A percentile compares a stretch with the other conserved stretches of the same genome.
Evolutionary conservation across 2,797 vertebrate genomes (phyloP).

Genomic region (Xiphorhynchus erythropygius): DNA sequence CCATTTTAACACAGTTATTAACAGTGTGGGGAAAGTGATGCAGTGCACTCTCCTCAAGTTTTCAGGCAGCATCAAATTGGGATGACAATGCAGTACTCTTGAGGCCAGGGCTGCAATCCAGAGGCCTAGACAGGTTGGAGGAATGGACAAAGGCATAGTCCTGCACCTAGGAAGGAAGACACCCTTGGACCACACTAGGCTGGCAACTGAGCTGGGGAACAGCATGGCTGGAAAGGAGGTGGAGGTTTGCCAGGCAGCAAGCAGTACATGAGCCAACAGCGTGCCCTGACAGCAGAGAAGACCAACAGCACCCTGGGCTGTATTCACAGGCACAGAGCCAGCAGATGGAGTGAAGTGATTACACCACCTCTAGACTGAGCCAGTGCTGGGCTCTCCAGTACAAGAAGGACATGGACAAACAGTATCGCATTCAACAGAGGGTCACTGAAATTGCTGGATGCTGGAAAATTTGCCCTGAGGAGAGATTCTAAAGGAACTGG

Average conservation of each 20-base stretch:
- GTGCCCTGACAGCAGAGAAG: background rate
- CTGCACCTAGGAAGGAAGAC: background rate
- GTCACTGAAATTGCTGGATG: background rate
- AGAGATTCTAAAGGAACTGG: background rate
- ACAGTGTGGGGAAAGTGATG: background rate
- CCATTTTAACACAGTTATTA: background rate
- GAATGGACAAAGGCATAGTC: background rate
- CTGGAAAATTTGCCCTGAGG: background rate
- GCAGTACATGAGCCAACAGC: background rate
- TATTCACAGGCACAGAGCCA: background rate
- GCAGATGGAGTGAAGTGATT: background rate
- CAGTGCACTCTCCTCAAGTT: background rate
- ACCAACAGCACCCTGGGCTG: background rate
- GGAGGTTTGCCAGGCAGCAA: background rate
- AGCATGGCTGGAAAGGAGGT: background rate
- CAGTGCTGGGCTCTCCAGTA: background rate
- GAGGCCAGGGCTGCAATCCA: background rate
- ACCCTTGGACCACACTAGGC: background rate
- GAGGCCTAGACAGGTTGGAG: background rate
- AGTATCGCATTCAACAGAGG: background rate
- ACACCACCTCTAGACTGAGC: background rate
- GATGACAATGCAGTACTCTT: background rate
- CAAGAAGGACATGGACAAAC: background rate
- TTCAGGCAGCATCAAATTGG: background rate
- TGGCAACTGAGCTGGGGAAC: background rate